These are phyloP conservation scores for Stomatorhinus ivindoensis DNA, from an alignment of 2,113 vertebrate genomes.

Conservation along the genomic window DNA sequence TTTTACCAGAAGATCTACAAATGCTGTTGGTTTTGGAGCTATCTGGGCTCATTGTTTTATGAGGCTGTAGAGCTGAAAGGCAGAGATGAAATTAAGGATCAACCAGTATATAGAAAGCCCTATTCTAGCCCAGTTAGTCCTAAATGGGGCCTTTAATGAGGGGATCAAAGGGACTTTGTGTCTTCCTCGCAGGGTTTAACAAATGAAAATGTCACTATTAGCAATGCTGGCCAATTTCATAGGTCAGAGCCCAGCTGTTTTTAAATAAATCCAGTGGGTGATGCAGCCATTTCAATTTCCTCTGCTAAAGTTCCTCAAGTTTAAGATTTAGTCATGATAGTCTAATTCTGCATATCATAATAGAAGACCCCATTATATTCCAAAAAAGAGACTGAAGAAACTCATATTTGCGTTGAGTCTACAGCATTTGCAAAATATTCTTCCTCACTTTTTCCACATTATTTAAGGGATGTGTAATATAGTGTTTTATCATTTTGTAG, in stretches of 20 bases:
- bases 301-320: background rate
- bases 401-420: background rate
- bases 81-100: conserved; percentile 6
- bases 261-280: background rate
- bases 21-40: background rate
- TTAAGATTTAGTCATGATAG: background rate
- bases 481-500: background rate
- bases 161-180: conserved; percentile 2
- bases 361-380: background rate
- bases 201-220: conserved; percentile 3
- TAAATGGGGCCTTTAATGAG: conserved; percentile 17
- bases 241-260: conserved; percentile 2
- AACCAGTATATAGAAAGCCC: background rate
- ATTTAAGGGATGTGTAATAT: background rate
- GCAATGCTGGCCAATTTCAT: background rate
- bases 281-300: background rate
- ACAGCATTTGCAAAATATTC: background rate
- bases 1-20: background rate
- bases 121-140: conserved; percentile 5
- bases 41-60: background rate
- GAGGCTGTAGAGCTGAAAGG: background rate
- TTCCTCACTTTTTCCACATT: background rate
- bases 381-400: background rate
- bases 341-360: background rate
- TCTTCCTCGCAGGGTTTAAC: conserved; percentile 9